Percentiles rank a stretch among this genome's conserved stretches.
phyloP scores from a whole-genome alignment of 2,797 vertebrate genomes.

The Pteronotus mesoamericanus region DNA sequence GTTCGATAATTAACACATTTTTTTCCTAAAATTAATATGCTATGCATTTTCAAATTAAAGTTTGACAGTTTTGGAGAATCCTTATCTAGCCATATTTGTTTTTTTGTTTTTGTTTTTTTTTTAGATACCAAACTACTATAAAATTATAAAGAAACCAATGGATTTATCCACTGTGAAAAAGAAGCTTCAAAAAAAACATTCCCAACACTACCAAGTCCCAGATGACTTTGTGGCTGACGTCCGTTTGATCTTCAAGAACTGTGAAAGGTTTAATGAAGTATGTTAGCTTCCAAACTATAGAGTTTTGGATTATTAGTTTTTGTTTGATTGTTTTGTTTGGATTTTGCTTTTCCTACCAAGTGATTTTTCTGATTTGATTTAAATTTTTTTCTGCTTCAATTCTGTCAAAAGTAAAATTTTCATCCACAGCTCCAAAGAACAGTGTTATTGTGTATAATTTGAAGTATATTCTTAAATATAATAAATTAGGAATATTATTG shows the following conservation, averaged over 20 bases:
- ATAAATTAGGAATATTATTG: neutral
- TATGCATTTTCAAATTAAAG: slow-evolving; percentile 29
- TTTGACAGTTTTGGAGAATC: slow-evolving; percentile 40
- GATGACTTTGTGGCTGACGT: slow-evolving; percentile 96
- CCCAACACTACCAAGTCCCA: slow-evolving; percentile 91
- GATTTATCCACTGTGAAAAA: slow-evolving; percentile 96
- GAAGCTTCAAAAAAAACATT: slow-evolving; percentile 93
- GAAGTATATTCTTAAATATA: slow-evolving; percentile 21
- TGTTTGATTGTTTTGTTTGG: neutral
- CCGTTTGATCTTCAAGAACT: slow-evolving; percentile 97
- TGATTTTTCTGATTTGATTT: slow-evolving; percentile 27
- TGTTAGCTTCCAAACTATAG: slow-evolving; percentile 84
- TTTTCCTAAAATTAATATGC: neutral
- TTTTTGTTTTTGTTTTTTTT: slow-evolving; percentile 46
- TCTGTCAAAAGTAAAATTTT: slow-evolving; percentile 48
- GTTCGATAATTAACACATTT: neutral
- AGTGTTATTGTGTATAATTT: slow-evolving; percentile 13
- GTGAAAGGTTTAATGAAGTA: slow-evolving; percentile 99
- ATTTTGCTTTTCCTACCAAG: slow-evolving; percentile 28
- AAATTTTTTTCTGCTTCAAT: neutral
- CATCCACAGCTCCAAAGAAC: slow-evolving; percentile 14
- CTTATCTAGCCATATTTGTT: slow-evolving; percentile 35
- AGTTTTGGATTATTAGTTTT: slow-evolving; percentile 48
- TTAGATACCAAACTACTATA: slow-evolving; percentile 99
- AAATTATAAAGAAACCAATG: slow-evolving; percentile 99